Conservation (phyloP, 37 sponge, comb jelly and placozoan species). For the Agelas oroides region DNA sequence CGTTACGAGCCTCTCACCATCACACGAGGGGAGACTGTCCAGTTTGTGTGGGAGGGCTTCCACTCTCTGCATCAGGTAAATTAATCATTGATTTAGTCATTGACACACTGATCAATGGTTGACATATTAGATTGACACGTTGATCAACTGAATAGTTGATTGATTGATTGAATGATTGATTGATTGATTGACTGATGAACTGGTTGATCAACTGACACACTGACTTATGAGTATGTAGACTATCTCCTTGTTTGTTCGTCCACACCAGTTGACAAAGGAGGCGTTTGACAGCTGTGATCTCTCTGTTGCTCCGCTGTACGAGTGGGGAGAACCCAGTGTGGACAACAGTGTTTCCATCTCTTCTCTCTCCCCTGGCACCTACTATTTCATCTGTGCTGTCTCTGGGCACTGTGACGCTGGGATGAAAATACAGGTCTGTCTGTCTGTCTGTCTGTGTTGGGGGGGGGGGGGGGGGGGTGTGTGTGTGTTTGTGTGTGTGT, state of each 20-base stretch:
- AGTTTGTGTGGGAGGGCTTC: slow-evolving; percentile 73
- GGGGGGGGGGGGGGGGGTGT: no score
- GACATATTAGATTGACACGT: no score
- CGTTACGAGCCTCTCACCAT: slow-evolving; percentile 54
- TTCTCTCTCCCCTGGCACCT: slow-evolving; percentile 57
- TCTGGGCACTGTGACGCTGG: slow-evolving; percentile 85
- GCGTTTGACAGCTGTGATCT: slow-evolving; percentile 54
- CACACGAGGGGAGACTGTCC: slow-evolving; percentile 37
- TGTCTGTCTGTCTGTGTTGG: no score
- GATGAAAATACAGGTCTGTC: slow-evolving; percentile 71
- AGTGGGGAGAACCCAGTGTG: slow-evolving; percentile 78
- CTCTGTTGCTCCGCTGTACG: slow-evolving; percentile 35
- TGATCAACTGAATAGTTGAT: no score
- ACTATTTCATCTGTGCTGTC: slow-evolving; percentile 80
- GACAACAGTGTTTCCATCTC: slow-evolving; percentile 47
- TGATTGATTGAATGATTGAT: no score
- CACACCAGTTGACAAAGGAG: slow-evolving; percentile 59
- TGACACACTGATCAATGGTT: background rate
- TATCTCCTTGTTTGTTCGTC: background rate
- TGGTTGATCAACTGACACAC: no score
- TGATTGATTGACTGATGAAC: no score
- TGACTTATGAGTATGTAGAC: no score
- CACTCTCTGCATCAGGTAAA: slow-evolving; percentile 84
- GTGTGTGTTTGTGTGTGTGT: no score
- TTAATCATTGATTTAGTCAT: background rate